A percentile compares a stretch with the other conserved stretches of the same genome.
Evolutionary conservation across 2,797 vertebrate genomes (phyloP).

Genomic region (Percopsis omiscomaycus): DNA sequence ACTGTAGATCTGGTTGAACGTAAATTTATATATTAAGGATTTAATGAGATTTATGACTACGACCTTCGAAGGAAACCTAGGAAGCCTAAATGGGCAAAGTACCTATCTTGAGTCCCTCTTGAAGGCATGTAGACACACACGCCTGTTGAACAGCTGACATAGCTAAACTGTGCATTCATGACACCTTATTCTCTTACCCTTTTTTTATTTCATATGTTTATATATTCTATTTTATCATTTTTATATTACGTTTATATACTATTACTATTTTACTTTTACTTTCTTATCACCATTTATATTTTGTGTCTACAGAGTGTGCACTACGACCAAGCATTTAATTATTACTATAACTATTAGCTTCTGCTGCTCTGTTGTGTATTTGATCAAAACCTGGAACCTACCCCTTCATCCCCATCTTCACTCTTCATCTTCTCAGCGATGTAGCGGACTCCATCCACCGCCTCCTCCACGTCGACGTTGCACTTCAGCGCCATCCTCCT

Average conservation of each 20-base stretch:
- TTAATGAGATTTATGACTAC: neutral
- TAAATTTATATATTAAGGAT: neutral
- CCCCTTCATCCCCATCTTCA: slow-evolving; percentile 80
- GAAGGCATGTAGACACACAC: no score
- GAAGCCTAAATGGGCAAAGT: no score
- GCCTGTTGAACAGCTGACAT: no score
- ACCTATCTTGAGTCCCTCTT: no score
- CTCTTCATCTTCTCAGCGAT: slow-evolving; percentile 81
- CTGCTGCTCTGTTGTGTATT: no score
- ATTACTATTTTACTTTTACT: neutral
- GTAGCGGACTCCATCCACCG: slow-evolving; percentile 78
- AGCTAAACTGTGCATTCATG: no score
- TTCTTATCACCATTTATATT: neutral
- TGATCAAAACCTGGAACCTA: slow-evolving; percentile 37
- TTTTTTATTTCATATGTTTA: neutral
- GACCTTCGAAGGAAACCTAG: neutral
- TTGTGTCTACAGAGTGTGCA: no score
- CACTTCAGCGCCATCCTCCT: slow-evolving; percentile 71
- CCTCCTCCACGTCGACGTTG: slow-evolving; percentile 75
- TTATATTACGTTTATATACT: neutral
- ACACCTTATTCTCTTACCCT: no score
- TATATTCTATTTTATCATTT: neutral
- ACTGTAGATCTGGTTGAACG: neutral
- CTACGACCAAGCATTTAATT: no score
- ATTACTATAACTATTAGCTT: no score